Evolutionary conservation across 1,140 invertebrate genomes (phyloP).

Genomic region (Ridgeia piscesae): DNA sequence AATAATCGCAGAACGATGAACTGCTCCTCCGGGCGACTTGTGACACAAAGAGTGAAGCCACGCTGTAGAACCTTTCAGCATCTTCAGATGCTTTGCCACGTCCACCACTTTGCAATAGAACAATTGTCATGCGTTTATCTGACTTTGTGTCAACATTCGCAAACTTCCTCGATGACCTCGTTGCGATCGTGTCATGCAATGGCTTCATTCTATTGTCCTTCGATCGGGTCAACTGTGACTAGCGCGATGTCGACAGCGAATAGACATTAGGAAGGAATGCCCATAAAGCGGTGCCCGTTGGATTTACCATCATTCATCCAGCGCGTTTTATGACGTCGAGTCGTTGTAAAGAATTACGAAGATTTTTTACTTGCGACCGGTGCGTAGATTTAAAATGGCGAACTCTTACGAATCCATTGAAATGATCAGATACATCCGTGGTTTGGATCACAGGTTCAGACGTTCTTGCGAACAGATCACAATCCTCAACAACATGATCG

Average conservation of each 20-base stretch:
- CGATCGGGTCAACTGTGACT: neutral
- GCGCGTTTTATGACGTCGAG: too few species aligned
- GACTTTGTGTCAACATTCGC: neutral
- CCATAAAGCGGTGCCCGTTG: neutral
- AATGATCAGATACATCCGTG: neutral
- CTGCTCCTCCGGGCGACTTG: too few species aligned
- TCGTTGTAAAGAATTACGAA: too few species aligned
- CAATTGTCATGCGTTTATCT: neutral
- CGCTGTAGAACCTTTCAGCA: too few species aligned
- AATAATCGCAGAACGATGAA: too few species aligned
- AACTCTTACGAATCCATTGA: neutral
- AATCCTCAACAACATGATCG: slow-evolving; percentile 38
- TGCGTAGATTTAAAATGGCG: neutral
- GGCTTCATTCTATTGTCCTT: neutral
- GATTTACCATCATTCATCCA: neutral
- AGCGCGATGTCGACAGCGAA: too few species aligned
- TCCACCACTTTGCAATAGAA: neutral
- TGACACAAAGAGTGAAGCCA: too few species aligned
- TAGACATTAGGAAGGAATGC: too few species aligned
- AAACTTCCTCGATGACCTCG: neutral
- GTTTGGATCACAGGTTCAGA: slow-evolving; percentile 30
- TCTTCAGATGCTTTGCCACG: too few species aligned
- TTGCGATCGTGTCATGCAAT: neutral
- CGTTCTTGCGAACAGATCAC: slow-evolving; percentile 44
- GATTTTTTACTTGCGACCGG: too few species aligned